phyloP scores from a whole-genome alignment of 2,797 vertebrate genomes.

The Amazona finschi region DNA sequence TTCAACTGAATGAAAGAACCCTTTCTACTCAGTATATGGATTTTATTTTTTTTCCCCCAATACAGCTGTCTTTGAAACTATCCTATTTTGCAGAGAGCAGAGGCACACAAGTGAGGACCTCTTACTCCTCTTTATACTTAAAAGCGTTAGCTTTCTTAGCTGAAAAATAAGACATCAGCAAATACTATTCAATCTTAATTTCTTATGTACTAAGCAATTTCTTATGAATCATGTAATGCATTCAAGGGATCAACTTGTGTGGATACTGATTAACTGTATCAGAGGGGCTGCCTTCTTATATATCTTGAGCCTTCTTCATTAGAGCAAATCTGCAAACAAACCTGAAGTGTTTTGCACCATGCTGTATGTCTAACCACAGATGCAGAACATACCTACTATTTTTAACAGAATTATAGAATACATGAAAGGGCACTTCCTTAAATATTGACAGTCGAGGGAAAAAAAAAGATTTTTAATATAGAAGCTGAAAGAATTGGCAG shows the following conservation, averaged over 20 bases:
- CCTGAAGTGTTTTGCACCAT: not conserved
- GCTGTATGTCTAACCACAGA: not conserved
- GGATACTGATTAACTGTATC: constrained; percentile 50
- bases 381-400: constrained; percentile 4
- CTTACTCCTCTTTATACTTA: not conserved
- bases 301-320: constrained; percentile 52
- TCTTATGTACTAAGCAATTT: constrained; percentile 42
- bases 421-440: not conserved
- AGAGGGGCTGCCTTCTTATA: constrained; percentile 39
- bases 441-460: not conserved
- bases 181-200: constrained; percentile 48
- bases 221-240: constrained; percentile 12
- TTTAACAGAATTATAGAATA: constrained; percentile 24
- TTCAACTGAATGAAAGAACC: not conserved
- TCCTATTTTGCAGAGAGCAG: not conserved
- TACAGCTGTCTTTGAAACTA: not conserved
- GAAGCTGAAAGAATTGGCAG: not conserved
- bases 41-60: not conserved
- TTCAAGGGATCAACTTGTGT: constrained; percentile 46
- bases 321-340: constrained; percentile 60
- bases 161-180: constrained; percentile 25
- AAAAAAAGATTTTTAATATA: not conserved
- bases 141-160: not conserved
- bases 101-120: not conserved
- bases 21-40: not conserved